A percentile compares a stretch with the other conserved stretches of the same genome.
phyloP scores from a whole-genome alignment of 2,113 vertebrate species.

The Colistium nudipinnis region DNA sequence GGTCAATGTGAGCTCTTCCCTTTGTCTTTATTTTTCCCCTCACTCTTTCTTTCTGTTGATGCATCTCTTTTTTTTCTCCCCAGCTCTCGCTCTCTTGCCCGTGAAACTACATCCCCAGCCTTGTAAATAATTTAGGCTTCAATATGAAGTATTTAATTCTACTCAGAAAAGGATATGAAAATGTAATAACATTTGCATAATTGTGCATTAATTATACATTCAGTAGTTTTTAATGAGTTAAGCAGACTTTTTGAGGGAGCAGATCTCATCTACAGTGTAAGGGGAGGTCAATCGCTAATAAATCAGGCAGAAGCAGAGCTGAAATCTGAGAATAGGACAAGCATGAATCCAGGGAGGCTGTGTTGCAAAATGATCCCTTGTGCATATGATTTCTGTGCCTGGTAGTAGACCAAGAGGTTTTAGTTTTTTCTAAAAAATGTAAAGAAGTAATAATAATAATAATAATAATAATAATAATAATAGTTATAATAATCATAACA shows the following conservation, averaged over 20 bases:
- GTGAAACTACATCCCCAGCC: conserved; percentile 64
- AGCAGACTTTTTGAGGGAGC: conserved; percentile 66
- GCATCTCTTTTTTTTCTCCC: conserved; percentile 15
- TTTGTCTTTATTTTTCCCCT: neutral
- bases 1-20: conserved; percentile 8
- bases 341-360: conserved; percentile 11
- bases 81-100: conserved; percentile 13
- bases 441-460: neutral
- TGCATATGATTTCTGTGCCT: conserved; percentile 34
- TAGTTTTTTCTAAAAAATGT: neutral
- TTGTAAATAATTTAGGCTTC: conserved; percentile 82
- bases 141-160: conserved; percentile 82
- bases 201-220: conserved; percentile 84
- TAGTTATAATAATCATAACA: too few relatives aligned
- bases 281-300: conserved; percentile 79
- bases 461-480: too few relatives aligned
- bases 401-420: neutral
- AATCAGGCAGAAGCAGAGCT: conserved; percentile 44
- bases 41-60: neutral
- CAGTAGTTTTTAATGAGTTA: conserved; percentile 79
- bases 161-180: conserved; percentile 75
- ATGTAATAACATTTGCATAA: conserved; percentile 83
- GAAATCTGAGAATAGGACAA: conserved; percentile 26
- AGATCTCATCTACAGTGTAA: conserved; percentile 30
- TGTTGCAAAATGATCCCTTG: neutral